phyloP scores from a whole-genome alignment of 2,888 invertebrate genomes.

The Tetragnatha montana region DNA sequence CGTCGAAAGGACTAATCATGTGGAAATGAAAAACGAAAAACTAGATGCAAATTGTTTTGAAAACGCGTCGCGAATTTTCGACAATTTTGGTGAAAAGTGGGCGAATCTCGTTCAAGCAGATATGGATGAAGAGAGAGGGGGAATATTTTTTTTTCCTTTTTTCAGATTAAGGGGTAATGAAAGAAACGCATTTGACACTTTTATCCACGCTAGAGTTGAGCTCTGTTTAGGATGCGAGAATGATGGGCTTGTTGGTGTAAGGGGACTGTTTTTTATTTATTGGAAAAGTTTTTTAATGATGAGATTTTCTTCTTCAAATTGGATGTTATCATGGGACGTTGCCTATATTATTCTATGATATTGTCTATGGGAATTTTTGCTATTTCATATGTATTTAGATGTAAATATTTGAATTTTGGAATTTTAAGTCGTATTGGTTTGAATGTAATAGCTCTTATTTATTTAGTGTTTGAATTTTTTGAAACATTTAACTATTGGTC shows the following conservation, averaged over 20 bases:
- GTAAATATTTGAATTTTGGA: too few relatives aligned
- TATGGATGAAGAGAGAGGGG: neutral
- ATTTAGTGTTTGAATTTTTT: too few relatives aligned
- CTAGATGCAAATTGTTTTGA: conserved; percentile 63
- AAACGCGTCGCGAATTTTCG: conserved; percentile 56
- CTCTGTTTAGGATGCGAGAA: neutral
- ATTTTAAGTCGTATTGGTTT: too few relatives aligned
- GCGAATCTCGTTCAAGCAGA: conserved; percentile 21
- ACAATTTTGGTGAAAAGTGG: conserved; percentile 56
- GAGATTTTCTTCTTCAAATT: too few relatives aligned
- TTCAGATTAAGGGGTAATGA: neutral
- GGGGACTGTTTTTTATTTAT: too few relatives aligned
- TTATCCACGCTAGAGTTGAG: neutral
- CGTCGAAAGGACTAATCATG: conserved; percentile 45
- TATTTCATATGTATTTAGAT: too few relatives aligned
- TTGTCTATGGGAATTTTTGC: too few relatives aligned
- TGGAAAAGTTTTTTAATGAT: too few relatives aligned
- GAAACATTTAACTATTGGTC: too few relatives aligned
- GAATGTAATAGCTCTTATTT: too few relatives aligned
- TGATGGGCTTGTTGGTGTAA: neutral
- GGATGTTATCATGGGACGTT: too few relatives aligned
- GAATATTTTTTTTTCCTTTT: conserved; percentile 8
- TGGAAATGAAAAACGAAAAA: conserved; percentile 37
- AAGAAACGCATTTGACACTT: conserved; percentile 16
- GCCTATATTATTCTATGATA: too few relatives aligned